These are phyloP conservation scores for Mythimna impura DNA, from an alignment of 2,888 invertebrate genomes.

Conservation along the genomic window DNA sequence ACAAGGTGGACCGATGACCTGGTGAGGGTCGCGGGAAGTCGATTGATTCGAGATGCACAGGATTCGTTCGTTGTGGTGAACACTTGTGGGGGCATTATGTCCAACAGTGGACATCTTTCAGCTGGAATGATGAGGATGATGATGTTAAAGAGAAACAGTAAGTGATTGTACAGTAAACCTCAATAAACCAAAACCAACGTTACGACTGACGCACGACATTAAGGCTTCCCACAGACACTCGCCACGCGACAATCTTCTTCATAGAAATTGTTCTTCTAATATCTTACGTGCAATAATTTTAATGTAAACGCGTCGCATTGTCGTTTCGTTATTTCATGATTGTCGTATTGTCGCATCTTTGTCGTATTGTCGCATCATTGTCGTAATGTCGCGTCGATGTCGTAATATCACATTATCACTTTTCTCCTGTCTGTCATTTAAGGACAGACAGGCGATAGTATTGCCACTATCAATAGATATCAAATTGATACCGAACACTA, in stretches of 20 bases:
- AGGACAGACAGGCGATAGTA: neutral
- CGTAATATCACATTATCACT: neutral
- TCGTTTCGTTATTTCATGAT: neutral
- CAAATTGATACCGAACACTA: neutral
- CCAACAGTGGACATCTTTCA: no score
- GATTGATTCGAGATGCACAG: no score
- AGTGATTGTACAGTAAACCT: neutral
- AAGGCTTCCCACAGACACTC: no score
- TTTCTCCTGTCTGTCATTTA: neutral
- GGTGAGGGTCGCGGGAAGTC: no score
- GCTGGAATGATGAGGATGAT: no score
- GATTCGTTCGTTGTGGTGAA: no score
- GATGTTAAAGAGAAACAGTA: constrained; percentile 10
- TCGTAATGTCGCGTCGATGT: neutral
- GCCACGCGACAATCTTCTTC: no score
- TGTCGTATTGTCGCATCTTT: neutral
- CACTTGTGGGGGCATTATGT: no score
- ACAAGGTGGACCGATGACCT: no score
- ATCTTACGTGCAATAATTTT: no score
- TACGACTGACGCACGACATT: neutral
- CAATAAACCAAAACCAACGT: neutral
- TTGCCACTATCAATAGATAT: neutral
- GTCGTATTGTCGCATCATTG: neutral
- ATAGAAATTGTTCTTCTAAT: no score
- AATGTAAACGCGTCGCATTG: no score